A percentile compares a stretch with the other conserved stretches of the same genome.
Conservation (phyloP, 2,797 vertebrate genomes). For the Coracias cyanogaster region DNA sequence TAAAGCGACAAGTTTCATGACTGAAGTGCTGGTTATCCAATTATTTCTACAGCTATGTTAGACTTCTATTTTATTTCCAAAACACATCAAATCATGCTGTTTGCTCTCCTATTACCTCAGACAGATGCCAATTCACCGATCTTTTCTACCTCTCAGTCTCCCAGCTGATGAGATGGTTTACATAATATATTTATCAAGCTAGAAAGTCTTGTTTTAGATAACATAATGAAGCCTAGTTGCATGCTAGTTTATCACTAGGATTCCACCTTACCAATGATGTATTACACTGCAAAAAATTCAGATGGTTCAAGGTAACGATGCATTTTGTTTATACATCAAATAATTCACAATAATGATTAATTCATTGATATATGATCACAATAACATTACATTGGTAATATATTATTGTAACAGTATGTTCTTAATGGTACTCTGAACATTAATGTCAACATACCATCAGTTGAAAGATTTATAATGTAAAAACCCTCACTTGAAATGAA, state of each 20-base stretch:
- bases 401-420: neutral
- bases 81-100: neutral
- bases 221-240: constrained; percentile 20
- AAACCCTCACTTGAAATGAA: neutral
- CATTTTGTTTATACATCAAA: constrained; percentile 7
- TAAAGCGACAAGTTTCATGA: neutral
- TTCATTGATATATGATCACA: constrained; percentile 15
- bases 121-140: neutral
- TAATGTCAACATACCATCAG: neutral
- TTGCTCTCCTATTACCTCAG: neutral
- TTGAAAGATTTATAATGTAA: neutral
- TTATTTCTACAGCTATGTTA: neutral
- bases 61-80: neutral
- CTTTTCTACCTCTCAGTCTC: neutral
- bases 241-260: constrained; percentile 8
- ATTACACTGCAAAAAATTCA: constrained; percentile 9
- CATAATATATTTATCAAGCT: constrained; percentile 20
- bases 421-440: neutral
- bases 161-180: neutral
- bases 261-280: neutral
- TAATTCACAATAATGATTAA: neutral
- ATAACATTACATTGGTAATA: neutral
- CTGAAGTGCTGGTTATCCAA: neutral
- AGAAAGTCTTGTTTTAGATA: constrained; percentile 24
- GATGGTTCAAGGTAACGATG: constrained; percentile 37